Percentiles rank a stretch among this genome's conserved stretches.
These are phyloP conservation scores for Chromoteleia sp. DNA, from an alignment of 2,888 invertebrate species.

Conservation along the genomic window DNA sequence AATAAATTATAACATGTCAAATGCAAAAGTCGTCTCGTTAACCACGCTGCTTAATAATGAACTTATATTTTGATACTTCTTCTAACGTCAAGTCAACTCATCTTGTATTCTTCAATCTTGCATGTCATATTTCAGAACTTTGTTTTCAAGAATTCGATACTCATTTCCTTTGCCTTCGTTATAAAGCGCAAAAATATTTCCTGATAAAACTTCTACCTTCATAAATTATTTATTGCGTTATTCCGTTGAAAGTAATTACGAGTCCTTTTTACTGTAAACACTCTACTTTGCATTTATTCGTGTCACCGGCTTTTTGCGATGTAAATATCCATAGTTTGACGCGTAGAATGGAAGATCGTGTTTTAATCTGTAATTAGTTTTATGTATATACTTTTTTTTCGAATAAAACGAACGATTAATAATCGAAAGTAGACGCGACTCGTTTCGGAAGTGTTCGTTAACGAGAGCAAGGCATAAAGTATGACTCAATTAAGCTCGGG, in stretches of 20 bases:
- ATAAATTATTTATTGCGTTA: conserved; percentile 7
- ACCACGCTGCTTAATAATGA: background rate
- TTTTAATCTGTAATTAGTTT: background rate
- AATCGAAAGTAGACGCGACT: conserved; percentile 11
- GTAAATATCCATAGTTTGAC: too few relatives aligned
- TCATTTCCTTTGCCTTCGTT: background rate
- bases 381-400: background rate
- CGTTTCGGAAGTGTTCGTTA: conserved; percentile 29
- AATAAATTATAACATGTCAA: conserved; percentile 2
- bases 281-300: too few relatives aligned
- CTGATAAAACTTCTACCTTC: background rate
- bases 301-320: too few relatives aligned
- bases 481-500: conserved; percentile 44
- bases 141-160: conserved; percentile 10
- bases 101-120: background rate
- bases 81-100: conserved; percentile 10
- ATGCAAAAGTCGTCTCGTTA: background rate
- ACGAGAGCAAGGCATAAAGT: conserved; percentile 31
- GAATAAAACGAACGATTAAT: conserved; percentile 4
- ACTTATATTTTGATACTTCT: conserved; percentile 6
- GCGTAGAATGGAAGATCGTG: too few relatives aligned
- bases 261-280: background rate
- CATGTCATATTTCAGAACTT: conserved; percentile 1
- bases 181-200: conserved; percentile 1
- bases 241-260: background rate